Evolutionary conservation across 2,797 vertebrate genomes (phyloP).

Genomic region (Cottoperca gobio): DNA sequence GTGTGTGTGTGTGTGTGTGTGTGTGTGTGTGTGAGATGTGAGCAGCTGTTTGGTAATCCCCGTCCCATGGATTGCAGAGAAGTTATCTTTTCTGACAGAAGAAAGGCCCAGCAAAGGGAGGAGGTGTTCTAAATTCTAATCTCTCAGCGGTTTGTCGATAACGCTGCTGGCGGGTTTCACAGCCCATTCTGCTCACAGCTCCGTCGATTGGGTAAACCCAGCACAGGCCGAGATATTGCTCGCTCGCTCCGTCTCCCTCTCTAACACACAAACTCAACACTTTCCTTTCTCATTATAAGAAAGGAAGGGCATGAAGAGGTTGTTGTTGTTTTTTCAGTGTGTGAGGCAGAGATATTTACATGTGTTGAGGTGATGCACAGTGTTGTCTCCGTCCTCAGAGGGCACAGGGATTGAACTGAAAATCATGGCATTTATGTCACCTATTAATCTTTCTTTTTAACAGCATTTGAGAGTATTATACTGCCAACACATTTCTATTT

Average conservation of each 20-base stretch:
- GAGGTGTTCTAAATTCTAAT: constrained; percentile 67
- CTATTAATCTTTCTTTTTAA: constrained; percentile 5
- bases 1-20: constrained; percentile 13
- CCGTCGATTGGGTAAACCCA: constrained; percentile 26
- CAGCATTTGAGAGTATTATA: neutral
- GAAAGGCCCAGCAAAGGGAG: constrained; percentile 50
- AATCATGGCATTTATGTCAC: constrained; percentile 11
- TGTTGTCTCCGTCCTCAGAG: neutral
- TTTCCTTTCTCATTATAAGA: constrained; percentile 20
- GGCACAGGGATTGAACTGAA: neutral
- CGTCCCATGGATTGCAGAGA: constrained; percentile 39
- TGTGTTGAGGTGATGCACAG: neutral
- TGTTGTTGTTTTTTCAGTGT: neutral
- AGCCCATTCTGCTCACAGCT: constrained; percentile 48
- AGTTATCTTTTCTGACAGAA: constrained; percentile 57
- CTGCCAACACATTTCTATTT: neutral
- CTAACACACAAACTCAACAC: constrained; percentile 10
- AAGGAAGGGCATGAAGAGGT: constrained; percentile 16
- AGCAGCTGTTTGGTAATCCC: constrained; percentile 45
- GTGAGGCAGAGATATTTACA: constrained; percentile 5
- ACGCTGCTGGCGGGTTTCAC: constrained; percentile 45
- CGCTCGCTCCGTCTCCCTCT: neutral
- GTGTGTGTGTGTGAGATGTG: constrained; percentile 8
- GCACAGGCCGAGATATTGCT: constrained; percentile 25
- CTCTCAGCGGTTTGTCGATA: constrained; percentile 67